Evolutionary conservation across 2,797 vertebrate species (phyloP), one percentile per base, ranked within the genome.

Genomic region (Chelon auratus): DNA sequence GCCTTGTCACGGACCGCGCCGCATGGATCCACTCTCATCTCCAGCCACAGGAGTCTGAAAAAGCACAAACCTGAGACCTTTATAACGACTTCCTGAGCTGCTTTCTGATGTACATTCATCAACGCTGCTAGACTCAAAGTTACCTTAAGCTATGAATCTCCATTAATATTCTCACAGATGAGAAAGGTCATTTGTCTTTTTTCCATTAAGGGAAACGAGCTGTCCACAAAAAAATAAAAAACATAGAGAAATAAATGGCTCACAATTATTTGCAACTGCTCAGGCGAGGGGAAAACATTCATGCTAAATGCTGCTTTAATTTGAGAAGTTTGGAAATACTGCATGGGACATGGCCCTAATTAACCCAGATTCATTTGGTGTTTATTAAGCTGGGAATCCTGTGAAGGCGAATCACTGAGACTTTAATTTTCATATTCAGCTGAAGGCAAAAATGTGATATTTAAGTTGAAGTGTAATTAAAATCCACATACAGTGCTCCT

Each of bases 1-100:
- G 85, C 67, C 84, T 90, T 83, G 89, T 91, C 90, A 89, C 76
- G 86, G 84, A 62, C 82, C 56, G 72, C 89, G 12, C 89, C 45
- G 45, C 88, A 75, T 86, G 91, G 87, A 81, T 68, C 84, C 86
- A 47, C 62, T 84, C 82, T 85, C 79, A 64, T 89, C 81, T 78
- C 56, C 75, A 61, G 55, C 56, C 69, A 85, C 85, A 76, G 62
- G 50, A 81, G 78, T 71, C 77, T 84, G 64, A 68, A 71, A 62
- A 75, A 84, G 76, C 76, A 78, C 71, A 81, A 76, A 77, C 80
- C 85, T 83, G 70, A 78, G 64, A 82, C 77, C 71, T 70, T 70
- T 12, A 17, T 3, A 57, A 67, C 36, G 1, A 61, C 51, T 58
- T 62, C 36, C 62, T 68, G 26, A 64, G 62, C 72, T 39, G 55